phyloP scores from a whole-genome alignment of 2,888 invertebrate species.

The Thera obeliscata region DNA sequence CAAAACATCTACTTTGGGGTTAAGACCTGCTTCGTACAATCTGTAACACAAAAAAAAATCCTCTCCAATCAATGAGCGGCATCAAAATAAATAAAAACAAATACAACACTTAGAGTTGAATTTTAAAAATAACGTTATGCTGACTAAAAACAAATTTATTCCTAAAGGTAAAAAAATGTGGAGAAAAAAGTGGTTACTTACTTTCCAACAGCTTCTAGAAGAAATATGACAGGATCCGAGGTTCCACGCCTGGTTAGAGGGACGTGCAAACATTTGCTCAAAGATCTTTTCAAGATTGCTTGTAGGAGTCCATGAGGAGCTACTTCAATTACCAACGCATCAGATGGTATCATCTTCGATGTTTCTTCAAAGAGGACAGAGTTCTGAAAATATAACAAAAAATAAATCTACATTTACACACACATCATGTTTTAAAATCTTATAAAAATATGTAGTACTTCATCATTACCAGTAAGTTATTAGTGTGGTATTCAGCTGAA shows the following conservation, averaged over 20 bases:
- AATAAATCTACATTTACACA: too few relatives aligned
- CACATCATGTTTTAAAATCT: too few relatives aligned
- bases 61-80: too few relatives aligned
- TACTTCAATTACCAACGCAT: constrained; percentile 91
- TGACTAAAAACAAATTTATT: too few relatives aligned
- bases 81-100: too few relatives aligned
- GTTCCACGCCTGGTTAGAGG: constrained; percentile 86
- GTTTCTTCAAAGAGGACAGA: constrained; percentile 91
- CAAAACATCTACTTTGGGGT: constrained; percentile 87
- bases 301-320: constrained; percentile 94
- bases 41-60: constrained; percentile 61
- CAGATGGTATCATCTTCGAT: constrained; percentile 87
- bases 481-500: constrained; percentile 93
- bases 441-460: too few relatives aligned
- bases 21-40: constrained; percentile 88
- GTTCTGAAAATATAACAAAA: constrained; percentile 55
- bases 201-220: constrained; percentile 86
- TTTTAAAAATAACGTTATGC: too few relatives aligned
- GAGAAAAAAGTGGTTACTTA: constrained; percentile 50
- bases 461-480: constrained; percentile 87
- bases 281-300: constrained; percentile 90
- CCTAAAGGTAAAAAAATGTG: too few relatives aligned
- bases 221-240: constrained; percentile 80
- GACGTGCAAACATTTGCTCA: constrained; percentile 86
- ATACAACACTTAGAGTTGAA: too few relatives aligned